Evolutionary conservation across 2,113 vertebrate species (phyloP), one percentile per base, ranked within the genome.

Genomic region (Cranoglanis bouderius): DNA sequence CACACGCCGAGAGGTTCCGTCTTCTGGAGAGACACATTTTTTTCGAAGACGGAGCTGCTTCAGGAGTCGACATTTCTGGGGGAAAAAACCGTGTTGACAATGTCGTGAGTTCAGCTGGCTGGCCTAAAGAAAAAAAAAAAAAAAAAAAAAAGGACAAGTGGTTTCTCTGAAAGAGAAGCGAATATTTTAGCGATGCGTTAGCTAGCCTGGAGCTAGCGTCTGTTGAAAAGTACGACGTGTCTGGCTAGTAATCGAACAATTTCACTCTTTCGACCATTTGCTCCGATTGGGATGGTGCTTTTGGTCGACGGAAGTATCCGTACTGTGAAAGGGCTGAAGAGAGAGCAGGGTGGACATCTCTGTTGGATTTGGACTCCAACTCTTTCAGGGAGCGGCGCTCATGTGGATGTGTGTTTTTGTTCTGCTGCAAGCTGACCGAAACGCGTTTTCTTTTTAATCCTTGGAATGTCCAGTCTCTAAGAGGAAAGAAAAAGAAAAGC

Each of bases 241-340:
- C 90, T 85, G 88, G 88, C 5, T 87, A 86, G 92, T 77, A 87
- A 86, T 83, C 92, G 55, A 74, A 59, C 88, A 88, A 78, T 81
- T 92, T 86, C 80, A 89, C 90, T 82, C 57, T 49, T 35, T 90
- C 49, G 55, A 70, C 38, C 35, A 8, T 53, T 55, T 53, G 16
- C 26, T 65, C 14, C 1, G 65, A 29, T 74, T 88, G 95, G 94
- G 91, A 96, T 96, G 95, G 90, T 93, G 94, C 94, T 92, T 92
- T 92, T 89, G 90, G 84, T 86, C 90, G 89, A 90, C 87, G 82
- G 88, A 83, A 53, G 49, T 87, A 89, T 94, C 85, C 53, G 85
- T 82, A 77, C 90, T 93, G 92, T 92, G 91, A 94, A 93, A 93
- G 80, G 92, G 93, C 90, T 92, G 91, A 93, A 93, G 94, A 94